Evolutionary conservation across 2,888 invertebrate genomes (phyloP).

Genomic region (Idaea straminata): DNA sequence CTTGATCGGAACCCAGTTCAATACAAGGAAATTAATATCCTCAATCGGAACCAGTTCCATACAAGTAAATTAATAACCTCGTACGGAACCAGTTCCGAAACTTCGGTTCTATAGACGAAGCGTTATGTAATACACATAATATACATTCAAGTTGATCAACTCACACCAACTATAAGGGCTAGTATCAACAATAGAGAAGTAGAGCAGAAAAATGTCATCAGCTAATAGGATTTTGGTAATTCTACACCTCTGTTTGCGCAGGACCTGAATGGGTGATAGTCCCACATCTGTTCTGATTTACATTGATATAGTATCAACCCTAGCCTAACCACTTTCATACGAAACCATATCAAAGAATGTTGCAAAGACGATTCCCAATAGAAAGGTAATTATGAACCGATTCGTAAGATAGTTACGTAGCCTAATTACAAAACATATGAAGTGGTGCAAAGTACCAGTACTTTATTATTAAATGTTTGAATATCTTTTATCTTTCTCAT

Average conservation of each 20-base stretch:
- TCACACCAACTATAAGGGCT: background rate
- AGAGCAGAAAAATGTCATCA: background rate
- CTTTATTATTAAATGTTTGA: constrained; percentile 33
- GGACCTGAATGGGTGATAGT: background rate
- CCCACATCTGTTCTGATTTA: background rate
- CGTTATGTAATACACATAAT: no score
- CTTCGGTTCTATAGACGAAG: no score
- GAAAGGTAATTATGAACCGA: constrained; percentile 29
- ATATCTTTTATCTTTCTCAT: constrained; percentile 53
- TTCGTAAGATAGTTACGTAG: constrained; percentile 34
- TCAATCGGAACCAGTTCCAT: no score
- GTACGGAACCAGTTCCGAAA: no score
- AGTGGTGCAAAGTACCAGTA: constrained; percentile 54
- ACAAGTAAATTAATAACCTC: no score
- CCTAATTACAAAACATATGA: constrained; percentile 42
- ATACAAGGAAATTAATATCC: no score
- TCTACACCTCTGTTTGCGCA: background rate
- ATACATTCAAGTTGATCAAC: no score
- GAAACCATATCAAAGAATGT: background rate
- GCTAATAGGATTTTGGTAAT: background rate
- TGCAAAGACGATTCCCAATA: background rate
- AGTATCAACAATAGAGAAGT: background rate
- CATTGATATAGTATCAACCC: no score
- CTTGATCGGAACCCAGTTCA: no score
- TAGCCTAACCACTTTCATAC: background rate